Evolutionary conservation across 2,888 invertebrate species (phyloP), one percentile per base, ranked within the genome.

Genomic region (Petrophora chlorosata): DNA sequence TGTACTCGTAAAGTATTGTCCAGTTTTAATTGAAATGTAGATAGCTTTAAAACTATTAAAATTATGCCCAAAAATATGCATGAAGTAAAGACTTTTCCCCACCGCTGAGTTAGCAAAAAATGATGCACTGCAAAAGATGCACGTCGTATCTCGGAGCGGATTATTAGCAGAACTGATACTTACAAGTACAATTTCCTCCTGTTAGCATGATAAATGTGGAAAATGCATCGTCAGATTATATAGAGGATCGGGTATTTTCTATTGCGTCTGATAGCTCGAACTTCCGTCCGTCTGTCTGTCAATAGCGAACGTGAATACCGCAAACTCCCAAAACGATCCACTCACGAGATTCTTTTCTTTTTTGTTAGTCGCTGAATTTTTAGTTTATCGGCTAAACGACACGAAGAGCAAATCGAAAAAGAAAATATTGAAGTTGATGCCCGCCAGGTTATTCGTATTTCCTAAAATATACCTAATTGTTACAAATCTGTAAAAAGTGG

Each of bases 271-370:
- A 44, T 50, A 34, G 29, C 33, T 28, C 39, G 49, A 39, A 39
- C 39, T 40, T 33, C 39, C 34, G 34, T 43, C 39, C 28, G 28
- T 39, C 43, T 8, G 15, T 22, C 49, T 43, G 49, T 49, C 49
- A 50, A 40, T 44, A 43, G 43, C 3, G 29, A 25, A 29, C 49
- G 33, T 29, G 49, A 44, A 44, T 44, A 50, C 39, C 49, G 29
- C 49, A 35, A 34, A 30, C 39, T 38, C 29, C 16, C 29, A 35
- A 44, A 50, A 44, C 49, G 39, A 43, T 38, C 28, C 38, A 23
- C 22, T 34, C 28, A 32, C 36, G 36, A 36, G 5, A n/a, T n/a
- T 47, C 7, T 22, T 28, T 26, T 15, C 22, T 22, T 15, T 32
- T 33, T 42, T 25, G 30, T 14, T 36, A 15, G 22, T 9, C 10